Percentiles rank a stretch among this genome's conserved stretches.
Conservation (phyloP, 2,888 invertebrate species). For the Tetrapedia diversipes region DNA sequence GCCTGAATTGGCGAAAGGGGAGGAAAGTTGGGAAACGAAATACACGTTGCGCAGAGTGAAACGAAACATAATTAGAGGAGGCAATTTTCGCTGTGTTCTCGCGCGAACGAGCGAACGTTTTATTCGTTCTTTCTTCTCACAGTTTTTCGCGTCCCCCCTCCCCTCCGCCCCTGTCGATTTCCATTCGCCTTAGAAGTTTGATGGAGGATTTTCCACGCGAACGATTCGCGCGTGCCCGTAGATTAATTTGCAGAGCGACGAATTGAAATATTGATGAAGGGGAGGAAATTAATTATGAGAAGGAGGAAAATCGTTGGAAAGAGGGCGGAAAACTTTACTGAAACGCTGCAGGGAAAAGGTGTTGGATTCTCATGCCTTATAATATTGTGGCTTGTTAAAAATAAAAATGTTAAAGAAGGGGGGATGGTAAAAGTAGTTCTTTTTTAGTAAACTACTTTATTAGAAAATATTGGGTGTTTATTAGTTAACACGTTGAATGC, state of each 20-base stretch:
- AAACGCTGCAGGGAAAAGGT: neutral
- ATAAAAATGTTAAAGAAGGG: no score
- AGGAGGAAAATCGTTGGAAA: neutral
- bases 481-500: no score
- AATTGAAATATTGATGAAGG: neutral
- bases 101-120: conserved; percentile 7
- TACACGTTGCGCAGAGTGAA: conserved; percentile 1
- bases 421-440: no score
- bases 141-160: neutral
- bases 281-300: neutral
- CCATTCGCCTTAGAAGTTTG: neutral
- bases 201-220: neutral
- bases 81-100: neutral
- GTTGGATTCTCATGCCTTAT: neutral
- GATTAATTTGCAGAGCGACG: neutral
- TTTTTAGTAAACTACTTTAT: no score
- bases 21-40: neutral
- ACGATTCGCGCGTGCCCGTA: neutral
- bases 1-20: neutral
- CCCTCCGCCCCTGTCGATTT: neutral
- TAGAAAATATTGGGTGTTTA: no score
- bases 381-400: neutral
- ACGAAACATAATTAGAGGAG: conserved; percentile 26
- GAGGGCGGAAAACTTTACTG: neutral
- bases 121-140: neutral